Evolutionary conservation across 2,888 invertebrate genomes (phyloP).

Genomic region (Glyphotaelius pellucidus): DNA sequence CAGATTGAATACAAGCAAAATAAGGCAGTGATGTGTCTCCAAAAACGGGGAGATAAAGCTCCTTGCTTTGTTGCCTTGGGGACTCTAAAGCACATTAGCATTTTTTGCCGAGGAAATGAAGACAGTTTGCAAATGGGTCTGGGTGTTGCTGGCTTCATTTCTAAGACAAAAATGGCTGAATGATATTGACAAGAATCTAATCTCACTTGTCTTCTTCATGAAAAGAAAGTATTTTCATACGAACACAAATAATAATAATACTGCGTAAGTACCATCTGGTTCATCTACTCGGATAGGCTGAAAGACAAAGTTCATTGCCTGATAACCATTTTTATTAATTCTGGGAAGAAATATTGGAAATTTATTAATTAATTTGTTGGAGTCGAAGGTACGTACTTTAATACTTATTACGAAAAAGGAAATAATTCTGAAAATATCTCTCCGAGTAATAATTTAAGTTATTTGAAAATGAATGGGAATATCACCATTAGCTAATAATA

Average conservation of each 20-base stretch:
- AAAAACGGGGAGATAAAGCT: background rate
- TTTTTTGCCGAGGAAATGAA: background rate
- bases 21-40: background rate
- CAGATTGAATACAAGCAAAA: background rate
- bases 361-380: background rate
- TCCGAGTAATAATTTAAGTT: too few species aligned
- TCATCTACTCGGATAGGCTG: background rate
- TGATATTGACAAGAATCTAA: background rate
- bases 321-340: background rate
- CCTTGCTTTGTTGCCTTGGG: background rate
- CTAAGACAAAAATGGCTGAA: background rate
- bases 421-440: too few species aligned
- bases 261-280: background rate
- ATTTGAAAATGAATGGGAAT: too few species aligned
- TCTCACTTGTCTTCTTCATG: background rate
- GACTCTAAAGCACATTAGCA: background rate
- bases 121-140: background rate
- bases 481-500: too few species aligned
- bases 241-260: background rate
- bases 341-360: background rate
- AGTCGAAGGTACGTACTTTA: background rate
- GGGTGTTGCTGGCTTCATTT: background rate
- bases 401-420: background rate
- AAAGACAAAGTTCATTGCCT: background rate
- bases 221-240: background rate